Evolutionary conservation across 2,113 vertebrate genomes (phyloP), one percentile per base, ranked within the genome.

Genomic region (Carassius carassius): DNA sequence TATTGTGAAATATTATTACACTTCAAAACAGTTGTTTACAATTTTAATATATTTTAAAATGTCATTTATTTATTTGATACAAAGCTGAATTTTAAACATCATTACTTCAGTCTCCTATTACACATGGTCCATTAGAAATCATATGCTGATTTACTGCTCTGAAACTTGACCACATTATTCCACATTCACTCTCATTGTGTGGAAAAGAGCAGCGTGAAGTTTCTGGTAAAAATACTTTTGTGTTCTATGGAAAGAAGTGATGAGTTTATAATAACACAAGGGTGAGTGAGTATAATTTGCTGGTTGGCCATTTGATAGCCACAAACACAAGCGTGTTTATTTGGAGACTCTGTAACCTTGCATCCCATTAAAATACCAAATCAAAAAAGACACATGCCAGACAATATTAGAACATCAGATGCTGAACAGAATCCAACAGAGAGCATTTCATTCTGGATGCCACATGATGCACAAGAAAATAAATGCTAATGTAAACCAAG

Each of bases 381-480:
- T 49, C n/a, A 44, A 74, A 7, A 9, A 49, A 74, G 72, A 49
- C 72, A 74, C 70, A 74, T 77, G 51, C 19, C 51, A 58, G 51
- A 77, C 75, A 74, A 74, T 74, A 74, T 74, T 49, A 74, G 72
- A 74, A 37, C 44, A 13, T 2, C 21, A 41, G 56, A 74, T 25
- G 41, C 72, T 74, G n/a, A 74, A 47, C 41, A 47, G 12, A 49
- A 49, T 23, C 41, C 72, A 16, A 21, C 56, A 62, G 32, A 41
- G 21, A 78, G 51, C 56, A 41, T 41, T 78, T 79, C 8, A 62
- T 62, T 63, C n/a, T 25, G n/a, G 56, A 19, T 79, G 35, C 37
- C 29, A 16, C 76, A 62, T 62, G 51, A 37, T 29, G 14, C 23
- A 54, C 19, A 44, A 16, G 21, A 60, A 60, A 41, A 41, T 14